Evolutionary conservation across 2,888 invertebrate genomes (phyloP).

Genomic region (Ommatoiulus sabulosus): DNA sequence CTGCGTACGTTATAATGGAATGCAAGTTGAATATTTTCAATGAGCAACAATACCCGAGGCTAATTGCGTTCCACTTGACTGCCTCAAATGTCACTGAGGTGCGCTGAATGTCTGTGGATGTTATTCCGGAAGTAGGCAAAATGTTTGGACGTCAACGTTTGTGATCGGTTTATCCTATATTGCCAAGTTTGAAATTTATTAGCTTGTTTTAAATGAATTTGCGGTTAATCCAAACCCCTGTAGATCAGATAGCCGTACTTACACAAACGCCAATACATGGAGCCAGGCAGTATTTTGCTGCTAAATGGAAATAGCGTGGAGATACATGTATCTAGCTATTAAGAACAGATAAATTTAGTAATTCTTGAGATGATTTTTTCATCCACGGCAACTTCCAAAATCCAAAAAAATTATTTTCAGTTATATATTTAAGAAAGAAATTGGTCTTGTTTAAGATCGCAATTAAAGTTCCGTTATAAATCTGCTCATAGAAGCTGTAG

Average conservation of each 20-base stretch:
- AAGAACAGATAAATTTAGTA: not conserved
- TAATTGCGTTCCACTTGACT: not conserved
- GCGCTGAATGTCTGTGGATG: too few relatives aligned
- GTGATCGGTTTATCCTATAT: not conserved
- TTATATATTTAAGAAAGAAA: not conserved
- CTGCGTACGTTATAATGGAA: too few relatives aligned
- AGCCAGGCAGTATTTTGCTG: too few relatives aligned
- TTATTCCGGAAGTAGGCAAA: too few relatives aligned
- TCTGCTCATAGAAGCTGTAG: not conserved
- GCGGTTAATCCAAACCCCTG: not conserved
- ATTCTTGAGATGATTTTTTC: not conserved
- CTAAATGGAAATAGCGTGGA: too few relatives aligned
- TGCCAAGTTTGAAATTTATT: not conserved
- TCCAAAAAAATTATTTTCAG: not conserved
- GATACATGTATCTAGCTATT: too few relatives aligned
- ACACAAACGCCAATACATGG: not conserved
- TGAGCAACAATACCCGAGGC: not conserved
- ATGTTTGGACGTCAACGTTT: not conserved
- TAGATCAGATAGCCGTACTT: not conserved
- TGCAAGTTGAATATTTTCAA: not conserved
- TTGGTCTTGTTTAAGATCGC: not conserved
- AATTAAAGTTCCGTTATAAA: not conserved
- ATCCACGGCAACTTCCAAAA: not conserved
- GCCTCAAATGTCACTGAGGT: not conserved
- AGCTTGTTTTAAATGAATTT: not conserved